phyloP scores from a whole-genome alignment of 23 tunicate species.

The Phallusia fumigata region DNA sequence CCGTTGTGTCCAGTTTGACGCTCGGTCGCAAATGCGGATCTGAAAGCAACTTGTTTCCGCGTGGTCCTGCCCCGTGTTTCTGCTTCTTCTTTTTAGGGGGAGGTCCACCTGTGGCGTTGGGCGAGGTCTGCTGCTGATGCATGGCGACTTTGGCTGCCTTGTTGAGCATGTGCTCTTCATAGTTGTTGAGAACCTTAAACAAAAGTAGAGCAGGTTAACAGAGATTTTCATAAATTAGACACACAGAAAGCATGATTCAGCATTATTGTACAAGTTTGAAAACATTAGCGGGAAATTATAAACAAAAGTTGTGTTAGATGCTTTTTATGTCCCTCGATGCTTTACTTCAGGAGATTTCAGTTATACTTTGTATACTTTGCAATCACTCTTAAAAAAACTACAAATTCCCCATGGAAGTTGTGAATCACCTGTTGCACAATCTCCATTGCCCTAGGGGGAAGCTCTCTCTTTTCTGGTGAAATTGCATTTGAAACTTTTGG shows the following conservation, averaged over 20 bases:
- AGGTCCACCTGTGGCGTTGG: neutral
- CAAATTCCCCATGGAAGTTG: neutral
- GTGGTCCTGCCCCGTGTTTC: slow-evolving; percentile 11
- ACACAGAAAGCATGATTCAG: neutral
- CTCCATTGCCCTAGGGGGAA: slow-evolving; percentile 71
- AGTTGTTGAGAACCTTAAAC: slow-evolving; percentile 67
- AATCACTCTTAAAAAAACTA: too few relatives aligned
- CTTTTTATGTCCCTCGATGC: too few relatives aligned
- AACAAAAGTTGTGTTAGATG: too few relatives aligned
- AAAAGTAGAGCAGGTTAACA: neutral
- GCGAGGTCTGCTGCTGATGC: neutral
- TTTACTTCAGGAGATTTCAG: too few relatives aligned
- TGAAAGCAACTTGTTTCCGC: neutral
- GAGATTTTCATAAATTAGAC: too few relatives aligned
- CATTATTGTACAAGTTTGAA: too few relatives aligned
- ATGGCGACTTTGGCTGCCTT: slow-evolving; percentile 14
- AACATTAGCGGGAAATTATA: too few relatives aligned
- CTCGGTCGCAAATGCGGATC: neutral
- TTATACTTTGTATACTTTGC: too few relatives aligned
- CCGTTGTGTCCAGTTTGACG: neutral
- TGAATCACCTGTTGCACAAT: slow-evolving; percentile 81
- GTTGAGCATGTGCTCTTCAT: slow-evolving; percentile 53
- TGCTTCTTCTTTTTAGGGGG: slow-evolving; percentile 23
- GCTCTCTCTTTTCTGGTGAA: neutral
- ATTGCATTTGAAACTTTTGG: neutral